Evolutionary conservation across 2,888 invertebrate species (phyloP).

Genomic region (Ligdia adustata): DNA sequence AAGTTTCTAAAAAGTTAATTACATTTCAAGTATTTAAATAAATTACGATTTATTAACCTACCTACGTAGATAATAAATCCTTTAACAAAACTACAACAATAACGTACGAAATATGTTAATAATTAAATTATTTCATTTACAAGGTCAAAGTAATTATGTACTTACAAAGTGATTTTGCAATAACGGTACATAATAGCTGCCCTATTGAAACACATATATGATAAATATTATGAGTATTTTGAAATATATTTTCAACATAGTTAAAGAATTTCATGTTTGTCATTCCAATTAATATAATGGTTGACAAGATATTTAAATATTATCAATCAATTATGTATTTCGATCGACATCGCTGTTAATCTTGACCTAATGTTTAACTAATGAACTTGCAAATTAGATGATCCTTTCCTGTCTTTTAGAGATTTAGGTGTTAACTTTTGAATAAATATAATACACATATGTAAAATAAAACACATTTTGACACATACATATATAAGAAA

Average conservation of each 20-base stretch:
- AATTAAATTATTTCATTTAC: constrained; percentile 17
- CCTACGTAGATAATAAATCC: constrained; percentile 30
- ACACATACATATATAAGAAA: too few species aligned
- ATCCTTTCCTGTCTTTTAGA: constrained; percentile 4
- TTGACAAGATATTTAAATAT: constrained; percentile 13
- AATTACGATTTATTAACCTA: too few species aligned
- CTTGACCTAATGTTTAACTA: constrained; percentile 31
- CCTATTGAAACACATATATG: constrained; percentile 14
- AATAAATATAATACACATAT: too few species aligned
- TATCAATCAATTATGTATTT: constrained; percentile 33
- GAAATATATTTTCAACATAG: constrained; percentile 12
- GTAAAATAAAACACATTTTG: too few species aligned
- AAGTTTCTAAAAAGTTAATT: too few species aligned
- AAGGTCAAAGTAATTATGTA: constrained; percentile 7
- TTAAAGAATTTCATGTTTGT: constrained; percentile 9
- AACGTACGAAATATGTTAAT: constrained; percentile 38
- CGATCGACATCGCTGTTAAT: constrained; percentile 33
- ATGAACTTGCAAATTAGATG: constrained; percentile 9
- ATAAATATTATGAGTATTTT: constrained; percentile 10
- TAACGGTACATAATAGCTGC: constrained; percentile 9
- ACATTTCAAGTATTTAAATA: too few species aligned
- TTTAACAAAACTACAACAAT: constrained; percentile 11
- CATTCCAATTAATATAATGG: constrained; percentile 13
- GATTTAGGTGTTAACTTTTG: too few species aligned
- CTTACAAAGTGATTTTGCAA: constrained; percentile 11